Evolutionary conservation across 64 coral and sea anemone species (phyloP), one percentile per base, ranked within the genome.

Genomic region (Anthopleura sola): DNA sequence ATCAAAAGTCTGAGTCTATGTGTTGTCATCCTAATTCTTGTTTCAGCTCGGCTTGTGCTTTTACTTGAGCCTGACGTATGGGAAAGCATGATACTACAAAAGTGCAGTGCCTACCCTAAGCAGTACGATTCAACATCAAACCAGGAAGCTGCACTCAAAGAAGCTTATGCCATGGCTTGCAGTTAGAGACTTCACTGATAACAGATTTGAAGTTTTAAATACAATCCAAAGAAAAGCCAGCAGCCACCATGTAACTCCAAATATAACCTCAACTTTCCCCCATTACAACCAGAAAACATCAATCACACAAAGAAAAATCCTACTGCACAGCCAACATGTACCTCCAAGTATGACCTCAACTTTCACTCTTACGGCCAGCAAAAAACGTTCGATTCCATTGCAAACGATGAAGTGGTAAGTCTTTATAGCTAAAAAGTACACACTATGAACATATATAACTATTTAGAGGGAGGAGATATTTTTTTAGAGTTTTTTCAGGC

Each of bases 41-140:
- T 86, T 66, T 68, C 85, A 34, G 85, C 85, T 76, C n/a, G n/a
- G n/a, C n/a, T n/a, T 76, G 71, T 76, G 85, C 85, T 77, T 68
- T 68, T n/a, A 55, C 29, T 26, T 69, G 74, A 75, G 33, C 50
- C 51, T 68, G 44, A 77, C 54, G 28, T 86, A 51, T 86, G 84
- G 84, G 50, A 56, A 34, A 48, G 54, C n/a, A 86, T 86, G 85
- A 76, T 86, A 44, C 33, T 66, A 28, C 60, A 28, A 2, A 66
- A 66, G 24, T 56, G 55, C 55, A 3, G 14, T 56, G 7, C 55
- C 17, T 57, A 57, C 17, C 55, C 55, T 57, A 57, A 57, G 55
- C 55, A 16, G 55, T 15, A 57, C 17, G 55, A 9, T 57, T 57
- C 55, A 57, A 57, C 55, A 16, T 57, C 55, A 15, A 57, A 20